Base-by-base conservation (phyloP, 2,797 vertebrate genomes). In the Sebastes trivittatus region DNA sequence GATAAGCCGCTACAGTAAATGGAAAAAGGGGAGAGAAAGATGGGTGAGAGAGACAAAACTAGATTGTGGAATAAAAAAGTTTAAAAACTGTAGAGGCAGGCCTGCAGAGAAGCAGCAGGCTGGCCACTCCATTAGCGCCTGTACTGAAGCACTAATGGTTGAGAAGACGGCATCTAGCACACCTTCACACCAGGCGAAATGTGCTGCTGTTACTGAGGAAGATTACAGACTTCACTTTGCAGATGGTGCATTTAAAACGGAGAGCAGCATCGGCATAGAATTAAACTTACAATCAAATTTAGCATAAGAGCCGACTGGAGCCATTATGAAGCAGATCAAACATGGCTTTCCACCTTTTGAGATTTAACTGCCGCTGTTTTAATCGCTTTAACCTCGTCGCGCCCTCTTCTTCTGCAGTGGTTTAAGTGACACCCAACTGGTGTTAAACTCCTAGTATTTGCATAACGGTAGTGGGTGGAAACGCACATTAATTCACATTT, bases 41-140 rank as follows among this genome's bases (percentile, higher is more conserved):
- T 22, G 32, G 4, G 13, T 6, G 25, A n/a, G 34, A 49, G n/a
- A 32, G 5, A 32, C 75, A 30, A 75, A 67, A 70, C 13, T 58
- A 85, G 34, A 81, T 20, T 4, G 64, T 59, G 56, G 68, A 67
- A 68, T 71, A 46, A 4, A 75, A 80, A 82, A 77, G 60, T 75
- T 70, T 64, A 60, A 36, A 76, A 71, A 72, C 7, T 13, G 16
- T 10, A 29, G 49, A 81, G 30, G 73, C 76, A 60, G n/a, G 80
- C 63, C 54, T 75, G 67, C 66, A 77, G 69, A 78, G 68, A 74
- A 22, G 6, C 80, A 85, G 82, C 72, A 42, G 69, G 78, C 16
- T 49, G 42, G 82, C 55, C 67, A 29, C 66, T 89, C 75, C 74
- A 88, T 92, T 89, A 90, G 76, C 76, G 22, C 77, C 83, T 79